Percentiles rank a stretch among this genome's conserved stretches.
These are phyloP conservation scores for Sparidentex hasta DNA, from an alignment of 2,797 vertebrate species.

Conservation along the genomic window DNA sequence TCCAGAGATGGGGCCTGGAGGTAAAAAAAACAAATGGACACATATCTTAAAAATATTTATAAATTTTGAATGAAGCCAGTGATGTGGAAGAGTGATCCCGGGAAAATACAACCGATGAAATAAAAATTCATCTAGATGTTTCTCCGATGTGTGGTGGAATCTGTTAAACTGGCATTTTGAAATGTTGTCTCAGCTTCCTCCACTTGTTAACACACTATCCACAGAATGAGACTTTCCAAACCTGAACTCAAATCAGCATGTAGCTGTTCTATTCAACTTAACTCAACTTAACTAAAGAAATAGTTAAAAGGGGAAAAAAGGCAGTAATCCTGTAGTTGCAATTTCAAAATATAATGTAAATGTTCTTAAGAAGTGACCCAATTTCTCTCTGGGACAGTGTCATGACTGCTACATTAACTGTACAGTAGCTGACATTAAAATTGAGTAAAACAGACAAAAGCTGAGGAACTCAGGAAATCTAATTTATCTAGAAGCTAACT, in stretches of 20 bases:
- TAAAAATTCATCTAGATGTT: background rate
- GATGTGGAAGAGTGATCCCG: background rate
- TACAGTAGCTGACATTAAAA: background rate
- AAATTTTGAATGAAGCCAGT: background rate
- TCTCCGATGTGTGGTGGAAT: too few relatives aligned
- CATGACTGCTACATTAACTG: background rate
- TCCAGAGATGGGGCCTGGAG: constrained; percentile 93
- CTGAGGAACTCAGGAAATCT: background rate
- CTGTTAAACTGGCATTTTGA: background rate
- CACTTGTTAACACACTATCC: background rate
- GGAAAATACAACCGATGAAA: background rate
- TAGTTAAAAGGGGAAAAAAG: background rate
- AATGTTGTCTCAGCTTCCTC: background rate
- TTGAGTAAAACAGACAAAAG: background rate
- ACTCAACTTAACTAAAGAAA: background rate
- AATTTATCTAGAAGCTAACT: background rate
- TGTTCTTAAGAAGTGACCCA: background rate
- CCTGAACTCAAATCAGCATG: too few relatives aligned
- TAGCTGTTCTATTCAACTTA: background rate
- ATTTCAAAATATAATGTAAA: background rate
- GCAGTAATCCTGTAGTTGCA: background rate
- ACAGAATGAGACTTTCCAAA: background rate
- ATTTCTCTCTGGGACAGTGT: background rate
- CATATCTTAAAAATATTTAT: background rate
- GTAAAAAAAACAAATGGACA: background rate